Percentiles rank a stretch among this genome's conserved stretches.
phyloP scores from a whole-genome alignment of 2,797 vertebrate species.

The Brotula barbata region DNA sequence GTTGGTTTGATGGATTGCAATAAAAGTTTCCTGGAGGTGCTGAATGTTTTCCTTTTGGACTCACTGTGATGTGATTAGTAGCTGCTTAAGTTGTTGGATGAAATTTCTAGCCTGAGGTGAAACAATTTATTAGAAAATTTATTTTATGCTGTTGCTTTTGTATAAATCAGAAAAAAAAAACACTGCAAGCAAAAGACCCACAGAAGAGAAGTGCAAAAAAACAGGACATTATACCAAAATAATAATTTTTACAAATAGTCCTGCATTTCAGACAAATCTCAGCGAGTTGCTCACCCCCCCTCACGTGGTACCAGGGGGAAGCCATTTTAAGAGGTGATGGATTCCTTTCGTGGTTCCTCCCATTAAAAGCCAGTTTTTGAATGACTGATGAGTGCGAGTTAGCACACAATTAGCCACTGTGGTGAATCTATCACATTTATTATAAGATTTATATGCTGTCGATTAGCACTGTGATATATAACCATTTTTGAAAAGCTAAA shows the following conservation, averaged over 20 bases:
- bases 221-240: constrained; percentile 8
- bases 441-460: constrained; percentile 74
- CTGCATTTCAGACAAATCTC: constrained; percentile 36
- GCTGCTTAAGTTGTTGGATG: background rate
- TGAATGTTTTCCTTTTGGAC: background rate
- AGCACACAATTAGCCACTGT: constrained; percentile 74
- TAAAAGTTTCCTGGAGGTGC: background rate
- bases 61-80: background rate
- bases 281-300: constrained; percentile 34
- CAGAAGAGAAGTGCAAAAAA: constrained; percentile 23
- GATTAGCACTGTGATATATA: constrained; percentile 69
- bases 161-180: background rate
- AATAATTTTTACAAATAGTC: constrained; percentile 33
- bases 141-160: background rate
- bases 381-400: constrained; percentile 78
- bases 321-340: constrained; percentile 74
- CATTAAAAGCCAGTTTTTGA: constrained; percentile 78
- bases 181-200: background rate
- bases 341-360: constrained; percentile 72
- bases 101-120: background rate
- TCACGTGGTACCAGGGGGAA: constrained; percentile 52
- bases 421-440: constrained; percentile 75
- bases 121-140: background rate
- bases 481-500: constrained; percentile 66
- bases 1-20: no score